phyloP scores from a whole-genome alignment of 2,113 vertebrate genomes.

The Oryzias melastigma region DNA sequence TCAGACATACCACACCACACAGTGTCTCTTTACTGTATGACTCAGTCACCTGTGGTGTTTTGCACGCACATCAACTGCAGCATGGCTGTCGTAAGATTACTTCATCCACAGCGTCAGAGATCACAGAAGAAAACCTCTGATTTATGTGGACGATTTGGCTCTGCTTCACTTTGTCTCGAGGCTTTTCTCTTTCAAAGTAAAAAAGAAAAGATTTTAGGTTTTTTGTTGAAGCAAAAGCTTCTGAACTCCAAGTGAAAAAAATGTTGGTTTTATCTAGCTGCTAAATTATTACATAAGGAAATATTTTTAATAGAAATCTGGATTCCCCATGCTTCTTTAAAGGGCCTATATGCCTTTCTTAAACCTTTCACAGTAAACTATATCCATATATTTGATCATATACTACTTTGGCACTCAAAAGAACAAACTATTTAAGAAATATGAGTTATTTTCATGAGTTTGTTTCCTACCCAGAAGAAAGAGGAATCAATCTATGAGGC shows the following conservation, averaged over 20 bases:
- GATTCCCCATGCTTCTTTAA: background rate
- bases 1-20: constrained; percentile 60
- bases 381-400: too few relatives aligned
- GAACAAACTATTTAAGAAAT: too few relatives aligned
- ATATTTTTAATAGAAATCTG: background rate
- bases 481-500: too few relatives aligned
- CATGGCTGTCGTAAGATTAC: constrained; percentile 50
- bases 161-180: constrained; percentile 13
- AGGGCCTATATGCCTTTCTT: too few relatives aligned
- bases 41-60: constrained; percentile 71
- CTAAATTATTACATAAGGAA: constrained; percentile 2
- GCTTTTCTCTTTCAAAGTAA: constrained; percentile 16
- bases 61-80: constrained; percentile 50
- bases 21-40: constrained; percentile 44
- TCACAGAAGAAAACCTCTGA: constrained; percentile 32
- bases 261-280: constrained; percentile 1
- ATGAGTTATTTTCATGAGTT: too few relatives aligned
- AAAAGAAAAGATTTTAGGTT: constrained; percentile 13
- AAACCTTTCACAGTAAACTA: too few relatives aligned
- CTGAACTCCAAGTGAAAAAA: too few relatives aligned
- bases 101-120: constrained; percentile 50
- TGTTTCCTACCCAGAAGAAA: too few relatives aligned
- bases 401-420: too few relatives aligned
- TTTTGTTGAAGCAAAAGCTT: constrained; percentile 8
- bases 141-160: constrained; percentile 36